Conservation (phyloP, 2,113 vertebrate species). For the Corythornis madagascariensis region DNA sequence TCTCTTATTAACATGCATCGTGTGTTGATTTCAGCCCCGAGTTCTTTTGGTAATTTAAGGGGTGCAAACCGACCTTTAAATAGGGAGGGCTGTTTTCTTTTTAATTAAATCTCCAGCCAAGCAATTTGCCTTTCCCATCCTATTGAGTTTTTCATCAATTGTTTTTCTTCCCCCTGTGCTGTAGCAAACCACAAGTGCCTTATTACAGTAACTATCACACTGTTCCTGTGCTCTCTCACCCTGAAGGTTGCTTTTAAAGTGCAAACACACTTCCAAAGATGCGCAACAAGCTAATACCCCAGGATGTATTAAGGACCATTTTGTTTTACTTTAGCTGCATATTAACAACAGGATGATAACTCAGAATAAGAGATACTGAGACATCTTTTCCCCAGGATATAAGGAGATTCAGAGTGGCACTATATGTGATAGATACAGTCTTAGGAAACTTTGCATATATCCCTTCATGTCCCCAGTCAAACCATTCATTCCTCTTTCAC, state of each 20-base stretch:
- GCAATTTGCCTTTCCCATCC: slow-evolving; percentile 73
- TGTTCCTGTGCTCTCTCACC: slow-evolving; percentile 1
- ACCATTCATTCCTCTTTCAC: neutral
- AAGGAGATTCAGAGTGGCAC: neutral
- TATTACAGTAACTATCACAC: slow-evolving; percentile 60
- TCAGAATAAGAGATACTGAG: neutral
- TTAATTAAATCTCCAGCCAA: slow-evolving; percentile 77
- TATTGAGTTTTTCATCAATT: slow-evolving; percentile 75
- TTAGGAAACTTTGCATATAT: neutral
- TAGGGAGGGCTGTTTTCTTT: slow-evolving; percentile 67
- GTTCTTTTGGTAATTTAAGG: slow-evolving; percentile 55
- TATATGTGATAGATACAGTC: neutral
- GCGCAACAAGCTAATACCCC: slow-evolving; percentile 24
- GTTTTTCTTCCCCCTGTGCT: slow-evolving; percentile 54
- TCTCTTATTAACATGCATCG: slow-evolving; percentile 36
- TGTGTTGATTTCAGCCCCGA: slow-evolving; percentile 7
- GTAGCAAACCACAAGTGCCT: slow-evolving; percentile 66
- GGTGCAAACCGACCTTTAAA: slow-evolving; percentile 67
- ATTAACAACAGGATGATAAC: neutral
- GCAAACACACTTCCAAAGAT: neutral
- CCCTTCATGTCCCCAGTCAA: neutral
- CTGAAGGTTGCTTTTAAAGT: slow-evolving; percentile 63
- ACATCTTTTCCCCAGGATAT: neutral
- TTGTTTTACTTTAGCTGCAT: slow-evolving; percentile 9
- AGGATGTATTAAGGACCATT: neutral